These are phyloP conservation scores for Gouania willdenowi DNA, from an alignment of 2,797 vertebrate genomes.

Conservation along the genomic window DNA sequence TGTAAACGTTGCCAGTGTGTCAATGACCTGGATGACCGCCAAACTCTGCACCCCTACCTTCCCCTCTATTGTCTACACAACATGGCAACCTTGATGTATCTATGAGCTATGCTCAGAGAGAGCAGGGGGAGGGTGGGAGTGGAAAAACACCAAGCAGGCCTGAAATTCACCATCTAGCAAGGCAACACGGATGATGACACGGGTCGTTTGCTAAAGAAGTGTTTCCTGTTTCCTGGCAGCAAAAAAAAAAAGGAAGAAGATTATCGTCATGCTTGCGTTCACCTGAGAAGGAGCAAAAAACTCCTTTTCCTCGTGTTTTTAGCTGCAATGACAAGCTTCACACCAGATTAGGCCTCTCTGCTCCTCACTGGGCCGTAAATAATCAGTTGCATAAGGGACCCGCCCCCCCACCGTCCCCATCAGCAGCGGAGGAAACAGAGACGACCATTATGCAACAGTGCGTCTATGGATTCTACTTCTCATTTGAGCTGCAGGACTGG, in stretches of 20 bases:
- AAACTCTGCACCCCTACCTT: conserved; percentile 8
- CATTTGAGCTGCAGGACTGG: conserved; percentile 35
- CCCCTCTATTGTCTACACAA: conserved; percentile 7
- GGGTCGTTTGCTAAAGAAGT: not conserved
- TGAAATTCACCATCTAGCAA: not conserved
- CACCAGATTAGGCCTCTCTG: conserved; percentile 32
- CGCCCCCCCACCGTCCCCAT: conserved; percentile 5
- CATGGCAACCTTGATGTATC: not conserved
- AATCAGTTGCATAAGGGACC: conserved; percentile 63
- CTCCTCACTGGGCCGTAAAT: conserved; percentile 36
- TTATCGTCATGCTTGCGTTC: too few relatives aligned
- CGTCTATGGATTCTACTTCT: conserved; percentile 31
- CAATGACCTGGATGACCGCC: conserved; percentile 12
- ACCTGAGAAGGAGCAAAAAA: too few relatives aligned
- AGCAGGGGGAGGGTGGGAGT: not conserved
- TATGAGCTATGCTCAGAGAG: not conserved
- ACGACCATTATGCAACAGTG: conserved; percentile 46
- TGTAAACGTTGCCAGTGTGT: too few relatives aligned
- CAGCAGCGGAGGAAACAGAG: conserved; percentile 21
- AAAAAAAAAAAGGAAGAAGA: not conserved
- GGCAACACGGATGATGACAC: not conserved
- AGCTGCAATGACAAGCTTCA: conserved; percentile 4
- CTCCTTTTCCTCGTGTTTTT: not conserved
- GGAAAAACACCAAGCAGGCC: not conserved
- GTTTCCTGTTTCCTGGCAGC: conserved; percentile 4